These are phyloP conservation scores for Dioctria rufipes DNA, from an alignment of 2,888 invertebrate species.

Conservation along the genomic window DNA sequence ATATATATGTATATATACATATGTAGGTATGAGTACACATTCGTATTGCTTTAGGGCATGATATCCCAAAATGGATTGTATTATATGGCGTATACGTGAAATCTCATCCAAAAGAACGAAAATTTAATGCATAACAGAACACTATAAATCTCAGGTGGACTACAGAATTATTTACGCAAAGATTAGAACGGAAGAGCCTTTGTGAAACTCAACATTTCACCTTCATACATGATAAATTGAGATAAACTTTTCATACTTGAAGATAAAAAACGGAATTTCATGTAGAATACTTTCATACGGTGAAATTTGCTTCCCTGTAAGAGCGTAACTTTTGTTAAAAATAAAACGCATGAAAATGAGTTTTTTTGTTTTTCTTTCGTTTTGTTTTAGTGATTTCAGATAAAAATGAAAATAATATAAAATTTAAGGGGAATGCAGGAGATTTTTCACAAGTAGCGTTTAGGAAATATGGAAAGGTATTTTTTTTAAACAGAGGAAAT, in stretches of 20 bases:
- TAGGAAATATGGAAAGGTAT: too few species aligned
- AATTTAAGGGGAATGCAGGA: too few species aligned
- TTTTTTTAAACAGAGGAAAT: too few species aligned
- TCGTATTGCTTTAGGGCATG: not conserved
- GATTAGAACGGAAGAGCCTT: not conserved
- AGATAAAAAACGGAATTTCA: constrained; percentile 9
- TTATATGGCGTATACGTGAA: not conserved
- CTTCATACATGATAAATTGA: constrained; percentile 10
- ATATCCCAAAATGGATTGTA: not conserved
- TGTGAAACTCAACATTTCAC: constrained; percentile 13
- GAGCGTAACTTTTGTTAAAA: not conserved
- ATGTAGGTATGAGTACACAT: too few species aligned
- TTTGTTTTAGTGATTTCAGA: too few species aligned
- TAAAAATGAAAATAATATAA: too few species aligned
- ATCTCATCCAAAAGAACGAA: not conserved
- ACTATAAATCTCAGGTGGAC: constrained; percentile 20
- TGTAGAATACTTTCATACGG: not conserved
- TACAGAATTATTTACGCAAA: constrained; percentile 17
- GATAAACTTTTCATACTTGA: constrained; percentile 9
- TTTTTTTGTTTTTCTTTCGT: too few species aligned
- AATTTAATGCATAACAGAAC: constrained; percentile 18
- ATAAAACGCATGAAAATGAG: too few species aligned
- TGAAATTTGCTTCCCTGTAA: not conserved
- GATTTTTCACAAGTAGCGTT: too few species aligned
- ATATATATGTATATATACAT: too few species aligned